Evolutionary conservation across 2,113 vertebrate species (phyloP), one percentile per base, ranked within the genome.

Genomic region (Vulpes ferrilata): DNA sequence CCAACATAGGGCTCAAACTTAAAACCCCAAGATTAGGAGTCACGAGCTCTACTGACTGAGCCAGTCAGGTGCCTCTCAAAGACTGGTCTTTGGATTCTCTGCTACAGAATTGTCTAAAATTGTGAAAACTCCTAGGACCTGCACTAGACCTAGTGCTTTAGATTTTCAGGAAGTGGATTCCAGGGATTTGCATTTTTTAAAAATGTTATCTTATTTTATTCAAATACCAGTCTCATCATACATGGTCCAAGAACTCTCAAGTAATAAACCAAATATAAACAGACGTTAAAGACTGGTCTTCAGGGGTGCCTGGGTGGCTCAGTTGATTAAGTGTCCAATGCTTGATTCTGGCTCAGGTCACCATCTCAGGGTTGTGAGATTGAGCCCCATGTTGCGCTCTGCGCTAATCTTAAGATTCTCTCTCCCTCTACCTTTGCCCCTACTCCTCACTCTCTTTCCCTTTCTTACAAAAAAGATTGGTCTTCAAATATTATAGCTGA

Each of bases 401-500:
- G 7, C 1, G 67, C 17, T 69, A 4, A n/a, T 7, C 32, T 35
- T 69, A 69, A 69, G 67, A 35, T 69, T n/a, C 67, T 69, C 67
- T 69, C 16, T 69, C 67, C 67, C 32, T 69, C 32, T 35, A 1
- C 64, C 8, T 69, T n/a, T 69, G 32, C 67, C 65, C 17, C 67
- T 4, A 3, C 1, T 12, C 10, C 13, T 17, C 19, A n/a, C 7
- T n/a, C 67, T 69, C 32, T 20, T 3, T 69, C n/a, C 0, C 32
- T 35, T n/a, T 69, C 32, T 69, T 17, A 19, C n/a, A 69, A 69
- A 69, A 69, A 92, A 93, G 97, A 98, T 15, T 67, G 97, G 48
- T 88, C 96, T 94, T 99, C 98, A 99, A 88, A 99, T 99, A 69
- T 99, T 90, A 96, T 99, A 99, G 82, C 99, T 99, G 7, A 99